Base-by-base conservation (phyloP, 2,888 invertebrate species). In the Hypomecis atomaria region DNA sequence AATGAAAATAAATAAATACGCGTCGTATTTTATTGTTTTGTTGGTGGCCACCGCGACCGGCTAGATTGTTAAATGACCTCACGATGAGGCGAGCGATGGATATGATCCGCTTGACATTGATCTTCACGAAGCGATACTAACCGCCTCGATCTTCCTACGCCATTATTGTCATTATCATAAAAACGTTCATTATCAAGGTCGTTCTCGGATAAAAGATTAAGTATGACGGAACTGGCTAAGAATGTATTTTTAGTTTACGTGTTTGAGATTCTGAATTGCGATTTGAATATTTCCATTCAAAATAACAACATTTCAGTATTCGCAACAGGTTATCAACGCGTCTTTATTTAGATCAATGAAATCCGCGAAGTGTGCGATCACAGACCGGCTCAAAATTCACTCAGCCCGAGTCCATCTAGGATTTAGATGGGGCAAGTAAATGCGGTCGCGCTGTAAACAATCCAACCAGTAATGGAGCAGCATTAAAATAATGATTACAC, bases 401-500 rank as follows among this genome's bases (percentile, higher is more conserved):
- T 2, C 11, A 37, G 37, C 10, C 0, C 13, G 9, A 34, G 40
- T 34, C 10, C 40, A 43, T n/a, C 33, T 53, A 42, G 0, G 42
- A 43, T 36, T 60, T 67, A 56, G 61, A 69, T 73, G 74, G 77
- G 77, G 75, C 76, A 78, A 74, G 71, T 69, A 60, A 70, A 76
- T 72, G 72, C 69, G 66, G 69, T 40, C 23, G 33, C 48, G 66
- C 76, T 75, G 78, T 78, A 79, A 79, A 82, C 80, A 81, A 77
- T 79, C 73, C 71, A 66, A 63, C 65, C 71, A 71, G 68, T 74
- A 61, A 74, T 66, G 70, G 67, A 33, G 69, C 66, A 71, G 70
- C 78, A 81, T 80, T 79, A 79, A 79, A 82, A 84, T 83, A 78
- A 83, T 82, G 72, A 82, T 74, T 75, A 71, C 73, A 73, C 71